Conservation (phyloP, 2,888 invertebrate species). For the Pristionchus japonicus region DNA sequence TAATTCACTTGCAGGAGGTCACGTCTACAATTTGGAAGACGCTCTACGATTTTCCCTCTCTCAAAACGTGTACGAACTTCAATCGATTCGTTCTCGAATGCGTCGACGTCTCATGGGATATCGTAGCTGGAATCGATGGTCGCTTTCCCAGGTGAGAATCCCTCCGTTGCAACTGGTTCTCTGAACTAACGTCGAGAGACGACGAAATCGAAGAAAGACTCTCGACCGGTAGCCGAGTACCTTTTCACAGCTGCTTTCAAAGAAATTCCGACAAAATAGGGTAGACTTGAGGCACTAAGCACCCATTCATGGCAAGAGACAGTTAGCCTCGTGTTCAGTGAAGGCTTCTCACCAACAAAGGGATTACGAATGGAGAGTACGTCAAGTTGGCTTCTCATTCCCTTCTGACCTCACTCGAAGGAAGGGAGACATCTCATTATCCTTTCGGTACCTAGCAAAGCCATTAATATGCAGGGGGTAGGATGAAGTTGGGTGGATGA, state of each 20-base stretch:
- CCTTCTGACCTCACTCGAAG: background rate
- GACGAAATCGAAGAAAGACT: background rate
- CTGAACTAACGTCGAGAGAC: background rate
- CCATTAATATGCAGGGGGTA: background rate
- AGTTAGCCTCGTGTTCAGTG: background rate
- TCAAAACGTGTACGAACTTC: conserved; percentile 85
- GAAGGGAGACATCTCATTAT: conserved; percentile 5
- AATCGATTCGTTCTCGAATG: conserved; percentile 86
- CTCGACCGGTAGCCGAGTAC: background rate
- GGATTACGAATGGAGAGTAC: background rate
- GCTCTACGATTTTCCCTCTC: conserved; percentile 91
- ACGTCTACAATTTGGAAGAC: conserved; percentile 87
- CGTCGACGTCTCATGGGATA: conserved; percentile 89
- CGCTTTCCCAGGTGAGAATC: conserved; percentile 55
- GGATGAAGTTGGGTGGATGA: background rate
- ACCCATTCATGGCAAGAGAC: background rate
- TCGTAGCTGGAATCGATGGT: conserved; percentile 78
- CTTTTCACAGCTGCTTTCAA: conserved; percentile 23
- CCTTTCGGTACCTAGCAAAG: background rate
- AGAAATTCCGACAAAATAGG: background rate
- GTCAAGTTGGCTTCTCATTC: background rate
- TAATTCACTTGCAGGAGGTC: conserved; percentile 78
- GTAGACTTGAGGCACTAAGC: background rate
- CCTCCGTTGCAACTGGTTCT: background rate
- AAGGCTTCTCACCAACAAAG: background rate